Conservation (phyloP, 2,797 vertebrate species). For the Scyliorhinus canicula region DNA sequence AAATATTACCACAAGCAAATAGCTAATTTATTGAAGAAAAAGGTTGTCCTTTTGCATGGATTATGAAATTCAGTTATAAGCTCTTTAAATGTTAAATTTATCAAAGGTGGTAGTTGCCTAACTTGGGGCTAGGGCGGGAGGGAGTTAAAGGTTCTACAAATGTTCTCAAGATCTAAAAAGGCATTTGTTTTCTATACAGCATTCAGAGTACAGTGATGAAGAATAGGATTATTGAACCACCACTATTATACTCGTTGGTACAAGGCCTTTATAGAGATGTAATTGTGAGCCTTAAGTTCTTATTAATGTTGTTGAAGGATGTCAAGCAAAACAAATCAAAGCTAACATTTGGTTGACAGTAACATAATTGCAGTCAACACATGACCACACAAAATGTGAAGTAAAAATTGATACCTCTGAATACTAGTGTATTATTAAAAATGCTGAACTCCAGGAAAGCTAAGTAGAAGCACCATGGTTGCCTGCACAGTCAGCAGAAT, state of each 20-base stretch:
- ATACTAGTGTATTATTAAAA: neutral
- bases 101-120: neutral
- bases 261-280: neutral
- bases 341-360: neutral
- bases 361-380: neutral
- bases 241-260: conserved; percentile 10
- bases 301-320: conserved; percentile 22
- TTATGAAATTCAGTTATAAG: neutral
- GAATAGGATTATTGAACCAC: conserved; percentile 18
- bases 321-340: conserved; percentile 18
- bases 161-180: neutral
- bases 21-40: no score
- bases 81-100: neutral
- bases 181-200: neutral
- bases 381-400: neutral
- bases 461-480: neutral
- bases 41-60: neutral
- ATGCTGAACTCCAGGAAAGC: conserved; percentile 15
- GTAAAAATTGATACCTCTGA: neutral
- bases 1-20: no score
- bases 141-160: neutral
- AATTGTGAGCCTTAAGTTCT: neutral
- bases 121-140: neutral
- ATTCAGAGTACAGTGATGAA: neutral
- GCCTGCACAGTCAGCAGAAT: conserved; percentile 1